Evolutionary conservation across 2,113 vertebrate genomes (phyloP), one percentile per base, ranked within the genome.

Genomic region (Tachycineta bicolor): DNA sequence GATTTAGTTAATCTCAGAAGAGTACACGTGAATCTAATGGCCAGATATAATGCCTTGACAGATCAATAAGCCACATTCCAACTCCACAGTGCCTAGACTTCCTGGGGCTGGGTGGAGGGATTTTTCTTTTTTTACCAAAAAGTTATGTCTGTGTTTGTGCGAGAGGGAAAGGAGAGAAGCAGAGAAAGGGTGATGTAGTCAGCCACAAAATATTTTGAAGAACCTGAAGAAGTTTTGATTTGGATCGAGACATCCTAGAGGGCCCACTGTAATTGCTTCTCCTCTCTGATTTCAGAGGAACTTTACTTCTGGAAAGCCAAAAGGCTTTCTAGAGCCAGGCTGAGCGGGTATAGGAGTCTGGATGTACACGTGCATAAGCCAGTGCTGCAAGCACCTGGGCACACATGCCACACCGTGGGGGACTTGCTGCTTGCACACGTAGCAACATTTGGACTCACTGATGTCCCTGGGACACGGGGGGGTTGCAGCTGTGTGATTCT

Each of bases 41-140:
- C 34, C 20, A 87, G 60, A 81, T 89, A 92, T 17, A 81, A 84
- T 2, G 18, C 49, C 64, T 74, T 75, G 83, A 84, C 69, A 84
- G 91, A 95, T 95, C 93, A 82, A 78, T 93, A 89, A 83, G 39
- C 31, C 41, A 43, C 80, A 87, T 81, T 95, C 86, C 80, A 92
- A 43, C 28, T 75, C 83, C 52, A 43, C 23, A 39, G 67, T 85
- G 56, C 31, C 86, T 85, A 85, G 92, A 79, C 70, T 93, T 90
- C 43, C 82, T 1, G 5, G 18, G 43, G 26, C 81, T 50, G 63
- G 9, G 34, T 33, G n/a, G 50, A 1, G 1, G 33, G 69, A 55
- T 47, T 94, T 92, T 89, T n/a, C n/a, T n/a, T n/a, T n/a, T n/a
- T n/a, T n/a, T n/a, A 2, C 69, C 39, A 81, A 81, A 78, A 93